Evolutionary conservation across 2,113 vertebrate genomes (phyloP).

Genomic region (Mobula hypostoma): DNA sequence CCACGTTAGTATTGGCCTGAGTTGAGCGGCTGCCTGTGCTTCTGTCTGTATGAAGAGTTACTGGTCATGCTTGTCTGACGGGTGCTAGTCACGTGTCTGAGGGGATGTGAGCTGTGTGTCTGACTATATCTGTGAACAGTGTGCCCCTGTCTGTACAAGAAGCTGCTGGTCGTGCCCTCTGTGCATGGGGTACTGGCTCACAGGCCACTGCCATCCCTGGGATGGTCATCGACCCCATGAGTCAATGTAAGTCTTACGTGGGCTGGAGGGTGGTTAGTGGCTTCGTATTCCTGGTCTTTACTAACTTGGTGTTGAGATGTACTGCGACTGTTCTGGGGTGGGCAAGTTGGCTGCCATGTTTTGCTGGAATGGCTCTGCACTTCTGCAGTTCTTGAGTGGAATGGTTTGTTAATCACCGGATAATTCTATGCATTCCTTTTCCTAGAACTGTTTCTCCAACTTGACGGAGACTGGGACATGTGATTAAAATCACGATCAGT

Average conservation of each 20-base stretch:
- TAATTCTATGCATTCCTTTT: not conserved
- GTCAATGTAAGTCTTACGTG: not conserved
- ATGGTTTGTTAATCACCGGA: not conserved
- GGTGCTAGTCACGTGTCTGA: no score
- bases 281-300: not conserved
- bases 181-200: not conserved
- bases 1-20: conserved; percentile 25
- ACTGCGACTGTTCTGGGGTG: not conserved
- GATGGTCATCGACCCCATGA: not conserved
- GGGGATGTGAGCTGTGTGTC: no score
- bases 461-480: no score
- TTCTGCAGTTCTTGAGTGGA: not conserved
- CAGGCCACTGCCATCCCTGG: not conserved
- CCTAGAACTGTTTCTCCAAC: not conserved
- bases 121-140: not conserved
- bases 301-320: not conserved
- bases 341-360: not conserved
- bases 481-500: no score
- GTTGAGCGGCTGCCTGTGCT: conserved; percentile 4
- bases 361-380: not conserved
- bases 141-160: not conserved
- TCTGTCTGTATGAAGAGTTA: not conserved
- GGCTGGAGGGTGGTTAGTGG: not conserved
- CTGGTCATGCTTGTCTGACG: not conserved
- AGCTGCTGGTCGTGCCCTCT: no score